Evolutionary conservation across 2,797 vertebrate species (phyloP).

Genomic region (Hirundo rustica): DNA sequence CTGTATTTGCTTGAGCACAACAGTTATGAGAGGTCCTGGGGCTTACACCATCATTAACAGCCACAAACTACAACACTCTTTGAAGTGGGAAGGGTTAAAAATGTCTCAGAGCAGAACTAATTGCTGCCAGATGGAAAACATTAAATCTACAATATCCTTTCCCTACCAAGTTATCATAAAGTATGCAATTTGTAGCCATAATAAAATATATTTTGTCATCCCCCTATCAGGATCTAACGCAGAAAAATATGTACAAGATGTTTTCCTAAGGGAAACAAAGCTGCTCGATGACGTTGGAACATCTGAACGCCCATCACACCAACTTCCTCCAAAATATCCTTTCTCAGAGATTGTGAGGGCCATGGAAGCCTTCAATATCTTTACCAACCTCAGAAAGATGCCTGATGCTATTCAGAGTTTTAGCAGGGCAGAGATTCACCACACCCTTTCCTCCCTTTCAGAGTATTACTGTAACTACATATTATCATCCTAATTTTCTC

Average conservation of each 20-base stretch:
- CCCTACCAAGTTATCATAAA: background rate
- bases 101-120: background rate
- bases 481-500: background rate
- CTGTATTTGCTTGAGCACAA: background rate
- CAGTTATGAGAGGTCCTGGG: background rate
- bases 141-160: background rate
- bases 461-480: background rate
- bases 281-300: fast-evolving
- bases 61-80: background rate
- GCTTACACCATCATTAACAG: background rate
- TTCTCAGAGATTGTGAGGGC: background rate
- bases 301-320: background rate
- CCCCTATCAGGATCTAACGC: background rate
- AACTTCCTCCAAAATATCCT: background rate
- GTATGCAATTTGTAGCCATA: background rate
- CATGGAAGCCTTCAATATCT: fast-evolving
- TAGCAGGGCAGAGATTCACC: background rate
- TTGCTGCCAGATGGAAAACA: background rate
- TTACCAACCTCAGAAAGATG: background rate
- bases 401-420: background rate
- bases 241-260: background rate
- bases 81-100: background rate
- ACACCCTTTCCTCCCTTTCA: background rate
- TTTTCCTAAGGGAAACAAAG: background rate
- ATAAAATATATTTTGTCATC: background rate